A percentile compares a stretch with the other conserved stretches of the same genome.
These are phyloP conservation scores for Matsumurasca onukii DNA, from an alignment of 1,140 invertebrate genomes.

Conservation along the genomic window DNA sequence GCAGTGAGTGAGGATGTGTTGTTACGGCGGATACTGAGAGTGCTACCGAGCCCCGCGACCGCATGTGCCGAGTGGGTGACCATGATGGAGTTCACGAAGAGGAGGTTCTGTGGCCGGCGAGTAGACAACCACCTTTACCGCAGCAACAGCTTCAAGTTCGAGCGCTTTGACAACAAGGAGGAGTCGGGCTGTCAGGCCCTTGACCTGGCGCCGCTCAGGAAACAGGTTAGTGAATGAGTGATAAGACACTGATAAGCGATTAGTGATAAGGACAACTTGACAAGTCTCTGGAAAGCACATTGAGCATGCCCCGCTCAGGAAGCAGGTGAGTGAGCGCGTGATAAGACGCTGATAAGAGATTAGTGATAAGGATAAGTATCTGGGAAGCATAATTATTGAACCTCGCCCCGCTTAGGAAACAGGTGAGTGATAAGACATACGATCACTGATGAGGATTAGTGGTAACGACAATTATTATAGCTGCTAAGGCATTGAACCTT, in stretches of 20 bases:
- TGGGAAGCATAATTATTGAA: neutral
- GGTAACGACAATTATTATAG: too few species aligned
- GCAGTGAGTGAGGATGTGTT: constrained; percentile 17
- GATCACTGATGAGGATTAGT: too few species aligned
- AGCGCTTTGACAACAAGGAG: constrained; percentile 71
- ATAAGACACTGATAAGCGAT: too few species aligned
- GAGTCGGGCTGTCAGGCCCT: neutral
- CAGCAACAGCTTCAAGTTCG: constrained; percentile 82
- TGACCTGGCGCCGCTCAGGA: constrained; percentile 17
- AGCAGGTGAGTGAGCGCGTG: constrained; percentile 32
- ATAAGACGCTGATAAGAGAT: too few species aligned
- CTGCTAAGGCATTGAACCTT: too few species aligned
- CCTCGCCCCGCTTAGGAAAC: constrained; percentile 20
- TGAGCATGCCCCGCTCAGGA: constrained; percentile 14
- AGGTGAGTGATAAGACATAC: too few species aligned
- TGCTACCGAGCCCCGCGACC: constrained; percentile 12
- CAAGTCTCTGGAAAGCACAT: too few species aligned
- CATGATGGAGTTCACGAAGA: constrained; percentile 36
- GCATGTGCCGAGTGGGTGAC: constrained; percentile 26
- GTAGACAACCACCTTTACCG: constrained; percentile 77
- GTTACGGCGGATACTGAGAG: constrained; percentile 18
- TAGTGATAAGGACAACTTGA: too few species aligned
- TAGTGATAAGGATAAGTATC: too few species aligned
- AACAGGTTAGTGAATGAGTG: constrained; percentile 32
- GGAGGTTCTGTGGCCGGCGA: constrained; percentile 43